A percentile compares a stretch with the other conserved stretches of the same genome.
These are phyloP conservation scores for Heliconius hortense DNA, from an alignment of 2,888 invertebrate species.

Conservation along the genomic window DNA sequence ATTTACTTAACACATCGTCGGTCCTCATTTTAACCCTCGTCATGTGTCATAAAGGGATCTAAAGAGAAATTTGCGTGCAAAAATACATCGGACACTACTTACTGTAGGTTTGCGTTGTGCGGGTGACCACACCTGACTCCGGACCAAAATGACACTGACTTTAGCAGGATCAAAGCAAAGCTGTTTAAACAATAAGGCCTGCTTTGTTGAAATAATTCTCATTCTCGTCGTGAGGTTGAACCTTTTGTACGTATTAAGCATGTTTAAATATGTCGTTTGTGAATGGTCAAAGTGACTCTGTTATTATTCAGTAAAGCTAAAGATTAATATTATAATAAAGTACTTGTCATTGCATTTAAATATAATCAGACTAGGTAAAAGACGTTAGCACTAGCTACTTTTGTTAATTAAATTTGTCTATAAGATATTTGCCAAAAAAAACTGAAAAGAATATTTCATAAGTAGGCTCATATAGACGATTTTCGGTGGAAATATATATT, in stretches of 20 bases:
- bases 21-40: constrained; percentile 69
- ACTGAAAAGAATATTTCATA: too few species aligned
- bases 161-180: constrained; percentile 29
- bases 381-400: too few species aligned
- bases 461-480: too few species aligned
- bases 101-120: constrained; percentile 23
- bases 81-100: constrained; percentile 41
- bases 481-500: too few species aligned
- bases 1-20: constrained; percentile 59
- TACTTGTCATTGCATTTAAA: neutral
- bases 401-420: too few species aligned
- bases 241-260: neutral
- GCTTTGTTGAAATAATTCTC: constrained; percentile 24
- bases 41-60: constrained; percentile 59
- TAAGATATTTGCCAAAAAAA: too few species aligned
- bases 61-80: constrained; percentile 47
- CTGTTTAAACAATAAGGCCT: constrained; percentile 21
- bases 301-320: neutral
- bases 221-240: constrained; percentile 1
- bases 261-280: constrained; percentile 4
- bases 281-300: neutral
- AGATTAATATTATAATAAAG: neutral
- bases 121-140: constrained; percentile 29
- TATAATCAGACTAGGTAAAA: too few species aligned
- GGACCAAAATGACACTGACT: constrained; percentile 23